Evolutionary conservation across 2,888 invertebrate species (phyloP).

Genomic region (Sympetrum striolatum): DNA sequence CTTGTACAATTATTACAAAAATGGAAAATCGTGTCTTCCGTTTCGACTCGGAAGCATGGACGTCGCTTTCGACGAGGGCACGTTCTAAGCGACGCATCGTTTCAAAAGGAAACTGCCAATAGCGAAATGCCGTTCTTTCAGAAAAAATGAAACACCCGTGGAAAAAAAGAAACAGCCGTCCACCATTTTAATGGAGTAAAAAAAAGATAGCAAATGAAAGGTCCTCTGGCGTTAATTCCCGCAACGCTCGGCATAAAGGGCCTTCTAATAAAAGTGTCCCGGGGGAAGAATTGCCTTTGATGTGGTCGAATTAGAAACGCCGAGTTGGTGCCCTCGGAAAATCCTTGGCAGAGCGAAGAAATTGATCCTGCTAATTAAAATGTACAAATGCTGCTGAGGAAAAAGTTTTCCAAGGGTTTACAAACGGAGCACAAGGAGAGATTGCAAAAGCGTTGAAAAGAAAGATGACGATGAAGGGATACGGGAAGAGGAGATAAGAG

Average conservation of each 20-base stretch:
- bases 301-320: neutral
- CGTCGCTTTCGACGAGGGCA: too few relatives aligned
- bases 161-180: too few relatives aligned
- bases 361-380: constrained; percentile 31
- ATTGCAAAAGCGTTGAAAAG: neutral
- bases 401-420: neutral
- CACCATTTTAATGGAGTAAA: neutral
- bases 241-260: neutral
- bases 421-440: neutral
- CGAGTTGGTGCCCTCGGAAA: neutral
- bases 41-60: too few relatives aligned
- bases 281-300: neutral
- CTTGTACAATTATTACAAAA: too few relatives aligned
- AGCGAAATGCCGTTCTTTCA: too few relatives aligned
- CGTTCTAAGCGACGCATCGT: too few relatives aligned
- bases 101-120: too few relatives aligned
- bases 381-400: neutral
- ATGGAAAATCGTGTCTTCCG: too few relatives aligned
- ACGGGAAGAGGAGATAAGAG: neutral
- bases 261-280: neutral
- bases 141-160: too few relatives aligned
- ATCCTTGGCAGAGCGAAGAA: neutral
- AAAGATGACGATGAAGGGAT: neutral
- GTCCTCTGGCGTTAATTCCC: neutral
- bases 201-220: neutral